Conservation (phyloP, 2,888 invertebrate genomes). For the Drosophila vallismaia region DNA sequence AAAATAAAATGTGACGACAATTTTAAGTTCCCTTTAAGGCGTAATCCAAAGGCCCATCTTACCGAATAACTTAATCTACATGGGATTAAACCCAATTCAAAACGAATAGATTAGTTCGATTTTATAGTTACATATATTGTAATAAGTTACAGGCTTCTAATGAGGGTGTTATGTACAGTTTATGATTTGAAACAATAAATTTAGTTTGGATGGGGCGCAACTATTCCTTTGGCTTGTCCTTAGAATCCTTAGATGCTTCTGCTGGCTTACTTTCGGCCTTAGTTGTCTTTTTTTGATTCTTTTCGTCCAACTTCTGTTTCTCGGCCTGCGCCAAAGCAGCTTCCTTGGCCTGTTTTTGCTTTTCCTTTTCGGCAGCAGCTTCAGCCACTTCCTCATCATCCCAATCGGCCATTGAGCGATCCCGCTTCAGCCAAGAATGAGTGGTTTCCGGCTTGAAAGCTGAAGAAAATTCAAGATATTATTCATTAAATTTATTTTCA, state of each 20-base stretch:
- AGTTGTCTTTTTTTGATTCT: conserved; percentile 58
- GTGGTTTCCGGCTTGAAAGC: conserved; percentile 77
- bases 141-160: conserved; percentile 43
- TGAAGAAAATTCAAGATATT: conserved; percentile 17
- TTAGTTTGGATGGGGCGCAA: conserved; percentile 18
- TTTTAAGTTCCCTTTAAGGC: too few relatives aligned
- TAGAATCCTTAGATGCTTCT: conserved; percentile 36
- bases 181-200: conserved; percentile 33
- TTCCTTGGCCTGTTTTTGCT: conserved; percentile 71
- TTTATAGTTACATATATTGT: conserved; percentile 23
- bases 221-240: conserved; percentile 54
- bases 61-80: background rate
- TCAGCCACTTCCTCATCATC: conserved; percentile 85
- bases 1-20: too few relatives aligned
- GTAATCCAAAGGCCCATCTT: background rate
- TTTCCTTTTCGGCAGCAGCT: conserved; percentile 77
- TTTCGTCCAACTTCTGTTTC: conserved; percentile 68
- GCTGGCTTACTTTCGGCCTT: conserved; percentile 50
- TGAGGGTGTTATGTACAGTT: conserved; percentile 38
- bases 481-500: background rate
- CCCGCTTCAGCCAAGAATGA: conserved; percentile 81
- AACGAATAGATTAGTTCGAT: background rate
- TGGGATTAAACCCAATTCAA: too few relatives aligned
- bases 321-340: conserved; percentile 71
- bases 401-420: conserved; percentile 87